Evolutionary conservation across 2,888 invertebrate species (phyloP).

Genomic region (Rhodophaea formosa): DNA sequence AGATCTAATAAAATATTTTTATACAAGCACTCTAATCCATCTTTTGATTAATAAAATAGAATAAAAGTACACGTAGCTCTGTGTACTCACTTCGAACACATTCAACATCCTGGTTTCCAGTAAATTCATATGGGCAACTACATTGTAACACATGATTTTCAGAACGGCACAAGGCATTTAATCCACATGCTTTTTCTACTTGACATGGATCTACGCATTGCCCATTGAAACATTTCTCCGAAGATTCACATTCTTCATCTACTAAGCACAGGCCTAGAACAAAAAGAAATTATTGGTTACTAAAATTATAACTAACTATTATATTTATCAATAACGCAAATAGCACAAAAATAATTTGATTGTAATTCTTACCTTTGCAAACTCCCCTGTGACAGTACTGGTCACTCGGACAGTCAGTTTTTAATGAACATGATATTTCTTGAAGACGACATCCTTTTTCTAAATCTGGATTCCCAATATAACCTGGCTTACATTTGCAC

Average conservation of each 20-base stretch:
- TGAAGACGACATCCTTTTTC: constrained; percentile 88
- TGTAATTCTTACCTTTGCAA: constrained; percentile 86
- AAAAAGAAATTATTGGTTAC: no score
- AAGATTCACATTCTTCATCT: constrained; percentile 88
- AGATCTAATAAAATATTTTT: no score
- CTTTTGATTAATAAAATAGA: no score
- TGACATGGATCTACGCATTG: constrained; percentile 92
- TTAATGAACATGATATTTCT: constrained; percentile 86
- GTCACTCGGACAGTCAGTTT: constrained; percentile 87
- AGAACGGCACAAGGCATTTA: constrained; percentile 89
- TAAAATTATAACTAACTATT: neutral
- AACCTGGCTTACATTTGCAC: constrained; percentile 90
- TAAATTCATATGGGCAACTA: constrained; percentile 91
- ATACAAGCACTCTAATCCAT: no score
- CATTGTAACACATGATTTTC: constrained; percentile 89
- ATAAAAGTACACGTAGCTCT: neutral
- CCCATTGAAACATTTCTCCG: constrained; percentile 90
- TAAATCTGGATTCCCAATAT: constrained; percentile 88
- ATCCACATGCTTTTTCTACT: constrained; percentile 88
- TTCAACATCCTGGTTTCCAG: constrained; percentile 91
- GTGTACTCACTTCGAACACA: constrained; percentile 89
- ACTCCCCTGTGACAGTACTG: constrained; percentile 90
- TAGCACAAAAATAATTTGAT: no score
- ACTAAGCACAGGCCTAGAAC: constrained; percentile 86
- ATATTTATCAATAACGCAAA: no score